Base-by-base conservation (phyloP, 2,797 vertebrate genomes). In the Molossus molossus region DNA sequence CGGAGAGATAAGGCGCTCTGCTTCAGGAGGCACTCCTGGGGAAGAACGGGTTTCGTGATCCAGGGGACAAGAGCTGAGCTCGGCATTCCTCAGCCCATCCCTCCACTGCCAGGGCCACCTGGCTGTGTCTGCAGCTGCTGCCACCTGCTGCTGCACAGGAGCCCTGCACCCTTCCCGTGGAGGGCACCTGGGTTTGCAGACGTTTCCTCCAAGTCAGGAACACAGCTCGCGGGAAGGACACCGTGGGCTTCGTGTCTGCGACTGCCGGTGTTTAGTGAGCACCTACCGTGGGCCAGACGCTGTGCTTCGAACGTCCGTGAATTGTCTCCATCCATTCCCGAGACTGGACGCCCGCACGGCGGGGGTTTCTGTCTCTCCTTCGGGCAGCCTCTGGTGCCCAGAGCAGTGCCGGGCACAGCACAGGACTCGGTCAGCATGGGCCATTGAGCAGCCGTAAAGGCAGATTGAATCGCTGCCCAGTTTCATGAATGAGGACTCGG, bases 41-140 rank as follows among this genome's bases (percentile, higher is more conserved):
- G 40, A 85, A 94, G 95, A 92, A 94, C 90, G 64, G 94, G 96
- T 91, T 96, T 97, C 88, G 90, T 89, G 94, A 97, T 95, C 79
- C 64, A 0, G 58, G 90, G 88, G 94, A 95, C 92, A 92, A 95
- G 92, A 40, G 50, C 90, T 64, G 93, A 95, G 92, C 90, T 57
- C 37, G 5, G 0, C 88, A 55, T 94, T 64, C 95, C 76, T 96
- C 90, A 92, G 91, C 25, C 17, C 2, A 0, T 37, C 64, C 48
- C 80, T 67, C 55, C 87, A 45, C 55, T n/a, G 29, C 13, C 14
- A 33, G 0, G 23, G 18, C 45, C 5, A 0, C 75, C 1, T 9
- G 57, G 37, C 94, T 80, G 92, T 60, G 90, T 33, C 96, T 87
- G 86, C n/a, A 10, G 79, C 96, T 96, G 94, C 96, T 96, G 97